These are phyloP conservation scores for Glaucopsyche alexis DNA, from an alignment of 2,888 invertebrate species.

Conservation along the genomic window DNA sequence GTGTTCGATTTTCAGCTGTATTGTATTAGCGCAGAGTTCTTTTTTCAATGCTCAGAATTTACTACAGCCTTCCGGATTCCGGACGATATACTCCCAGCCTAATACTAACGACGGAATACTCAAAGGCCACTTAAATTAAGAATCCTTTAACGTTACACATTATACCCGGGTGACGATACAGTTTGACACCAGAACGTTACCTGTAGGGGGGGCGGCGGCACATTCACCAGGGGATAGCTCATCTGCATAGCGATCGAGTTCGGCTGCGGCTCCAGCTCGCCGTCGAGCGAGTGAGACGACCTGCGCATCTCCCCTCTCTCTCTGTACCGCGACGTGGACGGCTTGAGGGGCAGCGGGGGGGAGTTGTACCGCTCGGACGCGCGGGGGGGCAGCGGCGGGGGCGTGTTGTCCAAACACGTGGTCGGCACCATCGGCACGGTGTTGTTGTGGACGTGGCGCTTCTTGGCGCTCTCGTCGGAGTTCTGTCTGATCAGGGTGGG, in stretches of 20 bases:
- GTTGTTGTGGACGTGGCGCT: constrained; percentile 52
- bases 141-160: too few species aligned
- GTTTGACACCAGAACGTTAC: constrained; percentile 43
- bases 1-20: too few species aligned
- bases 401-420: constrained; percentile 67
- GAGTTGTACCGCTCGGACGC: constrained; percentile 50
- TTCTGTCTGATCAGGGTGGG: constrained; percentile 58
- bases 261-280: constrained; percentile 67
- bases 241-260: constrained; percentile 84
- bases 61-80: too few species aligned
- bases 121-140: too few species aligned
- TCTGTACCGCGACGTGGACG: constrained; percentile 56
- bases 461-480: constrained; percentile 55
- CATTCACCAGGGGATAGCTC: constrained; percentile 82
- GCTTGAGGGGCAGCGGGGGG: constrained; percentile 52
- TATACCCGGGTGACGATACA: neutral
- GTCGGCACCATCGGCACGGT: constrained; percentile 67
- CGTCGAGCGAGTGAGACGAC: constrained; percentile 68
- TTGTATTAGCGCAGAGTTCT: too few species aligned
- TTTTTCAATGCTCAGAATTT: too few species aligned
- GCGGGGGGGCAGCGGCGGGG: constrained; percentile 65
- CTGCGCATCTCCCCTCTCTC: constrained; percentile 49
- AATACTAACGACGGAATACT: too few species aligned
- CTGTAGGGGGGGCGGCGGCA: constrained; percentile 72
- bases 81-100: too few species aligned